Percentiles rank a stretch among this genome's conserved stretches.
phyloP scores from a whole-genome alignment of 2,797 vertebrate species.

The Erpetoichthys calabaricus region DNA sequence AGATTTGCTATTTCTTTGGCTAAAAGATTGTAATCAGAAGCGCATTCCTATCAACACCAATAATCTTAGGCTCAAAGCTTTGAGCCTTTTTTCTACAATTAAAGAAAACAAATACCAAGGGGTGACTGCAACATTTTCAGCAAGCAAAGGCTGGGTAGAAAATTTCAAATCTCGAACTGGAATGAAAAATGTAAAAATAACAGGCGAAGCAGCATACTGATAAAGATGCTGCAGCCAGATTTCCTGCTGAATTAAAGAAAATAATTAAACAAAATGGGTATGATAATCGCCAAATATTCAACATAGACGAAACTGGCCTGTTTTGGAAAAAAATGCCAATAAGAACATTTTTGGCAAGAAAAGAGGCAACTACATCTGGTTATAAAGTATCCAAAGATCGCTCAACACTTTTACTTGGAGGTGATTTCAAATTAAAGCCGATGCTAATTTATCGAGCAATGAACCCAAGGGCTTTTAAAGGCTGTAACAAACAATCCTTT shows the following conservation, averaged over 20 bases:
- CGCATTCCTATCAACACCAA: too few relatives aligned
- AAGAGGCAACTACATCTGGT: background rate
- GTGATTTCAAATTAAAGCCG: conserved; percentile 21
- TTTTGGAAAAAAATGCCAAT: conserved; percentile 19
- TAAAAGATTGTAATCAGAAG: too few relatives aligned
- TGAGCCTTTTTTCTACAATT: background rate
- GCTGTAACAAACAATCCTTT: too few relatives aligned
- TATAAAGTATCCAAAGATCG: conserved; percentile 14
- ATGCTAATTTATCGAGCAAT: conserved; percentile 11
- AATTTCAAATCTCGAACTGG: conserved; percentile 5
- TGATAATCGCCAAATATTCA: conserved; percentile 12
- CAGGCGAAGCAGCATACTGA: conserved; percentile 1
- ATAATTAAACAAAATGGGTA: conserved; percentile 2
- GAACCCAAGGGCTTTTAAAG: too few relatives aligned
- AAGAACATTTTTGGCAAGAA: conserved; percentile 12
- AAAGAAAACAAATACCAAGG: conserved; percentile 1
- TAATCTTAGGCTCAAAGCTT: too few relatives aligned
- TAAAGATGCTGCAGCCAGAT: conserved; percentile 1
- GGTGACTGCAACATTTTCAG: background rate
- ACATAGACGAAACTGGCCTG: conserved; percentile 19
- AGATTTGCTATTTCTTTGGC: too few relatives aligned
- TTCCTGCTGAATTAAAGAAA: conserved; percentile 2
- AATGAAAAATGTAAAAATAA: background rate
- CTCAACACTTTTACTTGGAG: conserved; percentile 18
- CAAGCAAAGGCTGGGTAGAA: conserved; percentile 7